A percentile compares a stretch with the other conserved stretches of the same genome.
Conservation (phyloP, 2,797 vertebrate species). For the Urocyon cinereoargenteus region DNA sequence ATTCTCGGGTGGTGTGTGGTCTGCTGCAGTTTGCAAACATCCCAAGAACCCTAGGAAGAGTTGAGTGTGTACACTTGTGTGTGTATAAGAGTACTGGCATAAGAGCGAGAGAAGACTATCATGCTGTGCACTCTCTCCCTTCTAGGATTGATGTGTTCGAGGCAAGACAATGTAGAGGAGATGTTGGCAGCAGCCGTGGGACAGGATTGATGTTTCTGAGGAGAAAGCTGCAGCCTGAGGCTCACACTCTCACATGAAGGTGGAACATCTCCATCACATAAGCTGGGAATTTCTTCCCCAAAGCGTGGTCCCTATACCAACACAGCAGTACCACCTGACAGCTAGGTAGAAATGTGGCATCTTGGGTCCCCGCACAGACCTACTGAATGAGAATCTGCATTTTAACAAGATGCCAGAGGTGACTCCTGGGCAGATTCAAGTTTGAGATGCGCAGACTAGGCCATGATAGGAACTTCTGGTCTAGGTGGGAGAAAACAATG, state of each 20-base stretch:
- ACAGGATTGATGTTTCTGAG: background rate
- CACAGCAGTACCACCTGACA: background rate
- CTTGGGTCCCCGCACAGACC: background rate
- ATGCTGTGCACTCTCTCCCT: background rate
- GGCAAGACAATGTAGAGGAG: background rate
- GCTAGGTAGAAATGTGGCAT: background rate
- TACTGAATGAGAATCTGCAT: background rate
- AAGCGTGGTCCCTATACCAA: background rate
- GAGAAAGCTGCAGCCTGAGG: background rate
- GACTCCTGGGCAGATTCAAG: background rate
- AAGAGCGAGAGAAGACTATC: background rate
- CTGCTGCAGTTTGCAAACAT: fast-evolving
- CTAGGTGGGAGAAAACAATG: background rate
- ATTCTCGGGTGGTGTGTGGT: background rate
- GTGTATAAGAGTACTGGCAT: too few species aligned
- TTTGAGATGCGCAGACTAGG: background rate
- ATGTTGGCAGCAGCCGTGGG: background rate
- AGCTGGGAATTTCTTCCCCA: background rate
- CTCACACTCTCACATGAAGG: fast-evolving
- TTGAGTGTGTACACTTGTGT: too few species aligned
- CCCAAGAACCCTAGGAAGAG: background rate
- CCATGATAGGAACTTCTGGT: too few species aligned
- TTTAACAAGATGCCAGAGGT: background rate
- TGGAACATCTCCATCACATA: background rate
- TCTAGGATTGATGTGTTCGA: background rate